Percentiles rank a stretch among this genome's conserved stretches.
Conservation (phyloP, 2,797 vertebrate species). For the Tolypeutes matacus region DNA sequence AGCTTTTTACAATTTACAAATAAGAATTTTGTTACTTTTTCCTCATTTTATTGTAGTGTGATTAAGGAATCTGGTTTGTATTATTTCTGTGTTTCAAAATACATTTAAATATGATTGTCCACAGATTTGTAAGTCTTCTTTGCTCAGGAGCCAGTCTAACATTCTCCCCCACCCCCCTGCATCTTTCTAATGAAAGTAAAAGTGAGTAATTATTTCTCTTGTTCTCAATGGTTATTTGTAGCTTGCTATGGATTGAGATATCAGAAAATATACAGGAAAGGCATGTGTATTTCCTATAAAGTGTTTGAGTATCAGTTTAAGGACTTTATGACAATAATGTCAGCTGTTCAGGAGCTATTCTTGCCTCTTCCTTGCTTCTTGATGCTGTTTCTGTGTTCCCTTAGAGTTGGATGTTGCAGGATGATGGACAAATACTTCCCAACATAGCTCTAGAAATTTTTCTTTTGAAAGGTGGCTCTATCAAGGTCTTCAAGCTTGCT, state of each 20-base stretch:
- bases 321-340: neutral
- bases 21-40: neutral
- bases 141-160: neutral
- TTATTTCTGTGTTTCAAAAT: slow-evolving; percentile 17
- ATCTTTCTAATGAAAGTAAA: slow-evolving; percentile 13
- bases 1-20: neutral
- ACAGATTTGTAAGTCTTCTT: neutral
- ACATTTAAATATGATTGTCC: neutral
- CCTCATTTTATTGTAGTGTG: neutral
- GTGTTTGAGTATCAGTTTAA: slow-evolving; percentile 6
- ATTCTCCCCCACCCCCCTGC: neutral
- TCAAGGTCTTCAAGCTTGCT: slow-evolving; percentile 1
- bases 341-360: neutral
- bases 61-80: neutral
- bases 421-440: neutral
- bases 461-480: neutral
- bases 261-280: slow-evolving; percentile 1
- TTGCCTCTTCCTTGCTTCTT: neutral
- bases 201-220: slow-evolving; percentile 1
- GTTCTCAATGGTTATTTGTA: neutral
- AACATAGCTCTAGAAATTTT: neutral
- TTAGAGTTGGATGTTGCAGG: neutral
- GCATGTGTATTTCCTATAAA: neutral
- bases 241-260: neutral
- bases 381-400: neutral